These are phyloP conservation scores for Mycalesis mineus DNA, from an alignment of 2,888 invertebrate species.

Conservation along the genomic window DNA sequence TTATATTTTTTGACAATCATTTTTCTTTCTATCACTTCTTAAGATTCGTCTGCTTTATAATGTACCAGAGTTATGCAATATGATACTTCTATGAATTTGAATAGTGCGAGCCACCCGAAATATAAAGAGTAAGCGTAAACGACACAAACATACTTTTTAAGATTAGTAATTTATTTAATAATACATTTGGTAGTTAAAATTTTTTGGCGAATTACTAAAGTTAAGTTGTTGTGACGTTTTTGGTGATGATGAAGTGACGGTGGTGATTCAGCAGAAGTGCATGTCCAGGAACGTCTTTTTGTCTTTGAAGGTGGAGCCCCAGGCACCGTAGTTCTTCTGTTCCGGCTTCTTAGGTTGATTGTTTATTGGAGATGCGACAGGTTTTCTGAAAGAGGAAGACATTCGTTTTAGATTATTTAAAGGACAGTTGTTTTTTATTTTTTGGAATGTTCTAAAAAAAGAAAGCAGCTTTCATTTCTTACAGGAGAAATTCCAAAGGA, in stretches of 20 bases:
- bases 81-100: background rate
- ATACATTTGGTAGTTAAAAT: conserved; percentile 8
- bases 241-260: conserved; percentile 36
- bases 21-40: too few species aligned
- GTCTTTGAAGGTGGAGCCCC: conserved; percentile 86
- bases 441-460: too few species aligned
- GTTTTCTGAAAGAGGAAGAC: conserved; percentile 45
- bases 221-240: conserved; percentile 12
- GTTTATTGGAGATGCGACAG: conserved; percentile 44
- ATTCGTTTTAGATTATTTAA: too few species aligned
- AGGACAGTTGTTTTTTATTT: too few species aligned
- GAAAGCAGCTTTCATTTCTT: too few species aligned
- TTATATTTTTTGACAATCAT: too few species aligned
- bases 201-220: background rate
- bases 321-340: conserved; percentile 79
- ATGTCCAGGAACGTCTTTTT: conserved; percentile 84
- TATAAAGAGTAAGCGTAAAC: conserved; percentile 33
- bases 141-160: conserved; percentile 21
- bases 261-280: conserved; percentile 78
- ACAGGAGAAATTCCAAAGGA: too few species aligned
- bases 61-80: background rate
- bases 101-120: background rate
- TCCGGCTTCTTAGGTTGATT: conserved; percentile 56
- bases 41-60: too few species aligned
- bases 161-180: conserved; percentile 4